Base-by-base conservation (phyloP, 92 coral and sea anemone genomes). In the Umimayanthus chanpuru region DNA sequence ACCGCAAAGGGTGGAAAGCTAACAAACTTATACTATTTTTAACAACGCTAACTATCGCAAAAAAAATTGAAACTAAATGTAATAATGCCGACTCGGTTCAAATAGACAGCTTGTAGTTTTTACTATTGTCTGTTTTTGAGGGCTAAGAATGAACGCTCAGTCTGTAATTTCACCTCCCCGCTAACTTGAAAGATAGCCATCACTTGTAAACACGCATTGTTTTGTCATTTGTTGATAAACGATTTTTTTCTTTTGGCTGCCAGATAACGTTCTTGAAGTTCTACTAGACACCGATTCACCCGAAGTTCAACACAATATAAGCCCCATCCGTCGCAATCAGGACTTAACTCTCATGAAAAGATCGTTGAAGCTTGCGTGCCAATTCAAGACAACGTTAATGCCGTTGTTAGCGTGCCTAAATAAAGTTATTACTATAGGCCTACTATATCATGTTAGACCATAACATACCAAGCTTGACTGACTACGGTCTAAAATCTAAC, bases 181-280 rank as follows among this genome's bases (percentile, higher is more conserved):
- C 79, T 74, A 74, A 36, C 44, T 36, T 71, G 38, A 75, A 75
- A 75, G 79, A 75, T 39, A 75, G 79, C 47, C 18, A 38, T 39
- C 79, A 39, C 44, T 36, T 36, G 44, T 75, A 39, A 75, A 38
- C 79, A 36, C 44, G 23, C 79, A 39, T 75, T 75, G 44, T 43
- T 15, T 16, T 75, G n/a, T 39, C 79, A 25, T 75, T 75, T 73
- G 43, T 40, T 73, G 49, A 73, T 73, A 73, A 73, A 32, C 44
- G 44, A 32, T 32, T 10, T 29, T 6, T 11, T 21, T 36, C 25
- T n/a, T 39, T 38, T 75, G 26, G 4, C 26, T 61, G 68, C 25
- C 68, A 18, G 68, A 61, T 56, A 56, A 14, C 5, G 6, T 3
- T 61, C 68, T 61, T 61, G n/a, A 61, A 61, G 9, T 23, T 61